Percentiles rank a stretch among this genome's conserved stretches.
These are phyloP conservation scores for Arion vulgaris DNA, from an alignment of 1,140 invertebrate species.

Conservation along the genomic window DNA sequence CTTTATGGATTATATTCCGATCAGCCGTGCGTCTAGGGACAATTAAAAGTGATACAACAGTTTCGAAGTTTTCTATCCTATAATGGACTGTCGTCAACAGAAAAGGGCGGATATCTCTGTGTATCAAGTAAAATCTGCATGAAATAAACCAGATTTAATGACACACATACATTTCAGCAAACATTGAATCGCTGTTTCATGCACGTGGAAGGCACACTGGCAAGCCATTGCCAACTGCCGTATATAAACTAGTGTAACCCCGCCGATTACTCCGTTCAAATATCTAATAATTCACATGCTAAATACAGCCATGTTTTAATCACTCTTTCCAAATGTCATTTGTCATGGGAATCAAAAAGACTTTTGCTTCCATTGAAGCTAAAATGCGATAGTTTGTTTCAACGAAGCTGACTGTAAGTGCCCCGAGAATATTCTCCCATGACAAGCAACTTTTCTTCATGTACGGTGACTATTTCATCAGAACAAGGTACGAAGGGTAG, in stretches of 20 bases:
- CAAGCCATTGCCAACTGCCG: background rate
- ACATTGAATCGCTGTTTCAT: background rate
- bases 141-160: slow-evolving; percentile 16
- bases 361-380: background rate
- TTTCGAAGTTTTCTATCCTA: background rate
- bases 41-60: slow-evolving; percentile 35
- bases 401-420: background rate
- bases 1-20: slow-evolving; percentile 35
- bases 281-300: slow-evolving; percentile 30
- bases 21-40: slow-evolving; percentile 16
- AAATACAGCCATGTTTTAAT: background rate
- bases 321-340: slow-evolving; percentile 12
- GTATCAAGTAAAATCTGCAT: slow-evolving; percentile 16
- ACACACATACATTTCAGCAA: background rate
- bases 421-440: background rate
- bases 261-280: slow-evolving; percentile 13
- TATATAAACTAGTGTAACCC: background rate
- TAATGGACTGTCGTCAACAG: slow-evolving; percentile 32
- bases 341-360: background rate
- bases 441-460: background rate
- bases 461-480: too few species aligned
- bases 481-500: background rate
- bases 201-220: too few species aligned
- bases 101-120: slow-evolving; percentile 22
- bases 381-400: background rate